Conservation (phyloP, 2,113 vertebrate species). For the Pagrus major region DNA sequence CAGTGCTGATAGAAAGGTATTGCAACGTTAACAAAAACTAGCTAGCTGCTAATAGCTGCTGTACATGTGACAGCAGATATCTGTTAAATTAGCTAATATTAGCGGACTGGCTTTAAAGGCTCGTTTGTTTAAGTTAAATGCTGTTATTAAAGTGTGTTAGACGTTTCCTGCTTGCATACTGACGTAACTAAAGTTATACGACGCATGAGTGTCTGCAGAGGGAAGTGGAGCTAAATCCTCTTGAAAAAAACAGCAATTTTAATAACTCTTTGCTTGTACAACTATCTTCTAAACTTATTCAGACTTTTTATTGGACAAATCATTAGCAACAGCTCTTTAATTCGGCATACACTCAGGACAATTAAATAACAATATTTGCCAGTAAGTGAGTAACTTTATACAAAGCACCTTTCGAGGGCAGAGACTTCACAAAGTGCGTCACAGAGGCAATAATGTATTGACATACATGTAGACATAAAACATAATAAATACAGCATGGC, state of each 20-base stretch:
- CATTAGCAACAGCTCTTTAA: not conserved
- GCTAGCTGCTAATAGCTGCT: not conserved
- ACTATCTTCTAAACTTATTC: not conserved
- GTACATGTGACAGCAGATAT: not conserved
- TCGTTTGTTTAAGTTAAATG: not conserved
- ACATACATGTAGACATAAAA: no score
- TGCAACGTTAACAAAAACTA: not conserved
- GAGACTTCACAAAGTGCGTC: no score
- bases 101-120: not conserved
- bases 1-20: slow-evolving; percentile 72
- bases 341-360: not conserved
- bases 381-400: no score
- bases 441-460: no score
- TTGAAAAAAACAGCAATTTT: not conserved
- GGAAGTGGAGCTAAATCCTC: not conserved
- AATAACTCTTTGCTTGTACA: not conserved
- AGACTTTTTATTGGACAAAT: no score
- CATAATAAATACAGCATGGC: no score
- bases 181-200: not conserved
- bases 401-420: no score
- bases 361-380: not conserved
- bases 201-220: not conserved
- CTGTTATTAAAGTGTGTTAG: not conserved
- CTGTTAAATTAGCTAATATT: slow-evolving; percentile 8
- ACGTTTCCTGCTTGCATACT: not conserved